Base-by-base conservation (phyloP, 2,888 invertebrate species). In the Carterocephalus palaemon region DNA sequence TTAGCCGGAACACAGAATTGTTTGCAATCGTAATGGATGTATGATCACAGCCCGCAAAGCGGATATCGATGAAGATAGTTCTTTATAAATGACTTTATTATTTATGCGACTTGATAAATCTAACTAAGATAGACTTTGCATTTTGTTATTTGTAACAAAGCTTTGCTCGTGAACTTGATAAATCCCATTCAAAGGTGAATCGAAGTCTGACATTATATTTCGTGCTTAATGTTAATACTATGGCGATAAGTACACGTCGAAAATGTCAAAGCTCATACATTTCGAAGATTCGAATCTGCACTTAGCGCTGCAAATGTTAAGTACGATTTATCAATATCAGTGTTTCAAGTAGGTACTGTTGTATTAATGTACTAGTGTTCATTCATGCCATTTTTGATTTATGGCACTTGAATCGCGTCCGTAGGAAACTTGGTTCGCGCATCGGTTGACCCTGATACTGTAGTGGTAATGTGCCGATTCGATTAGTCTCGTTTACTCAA, bases 261-360 rank as follows among this genome's bases (percentile, higher is more conserved):
- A 54, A 56, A 59, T 52, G 57, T 59, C 61, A 60, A 59, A 57
- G 49, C 54, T 56, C 52, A 50, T 56, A 56, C 55, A 56, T 54
- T 42, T 57, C 47, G 48, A 56, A 47, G 51, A 52, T 53, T 41
- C 43, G 32, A 53, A 31, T 47, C 42, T 50, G 45, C 48, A 50
- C 48, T 53, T 41, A 51, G 48, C 48, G 38, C 32, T 47, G 46
- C 38, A 50, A 56, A 51, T 50, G 45, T 46, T 51, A 39, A 47
- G 47, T 48, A 34, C 53, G 46, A 54, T 55, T 55, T 51, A 54
- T 57, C 52, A 52, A 49, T 48, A 53, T 52, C 52, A 54, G 47
- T 31, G 26, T 45, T 45, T 4, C 19, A 6, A 4, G 6, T n/a
- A n/a, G n/a, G n/a, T n/a, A 36, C 22, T 15, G 4, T 15, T 16